These are phyloP conservation scores for Sebastes minor DNA, from an alignment of 2,797 vertebrate genomes.

Conservation along the genomic window DNA sequence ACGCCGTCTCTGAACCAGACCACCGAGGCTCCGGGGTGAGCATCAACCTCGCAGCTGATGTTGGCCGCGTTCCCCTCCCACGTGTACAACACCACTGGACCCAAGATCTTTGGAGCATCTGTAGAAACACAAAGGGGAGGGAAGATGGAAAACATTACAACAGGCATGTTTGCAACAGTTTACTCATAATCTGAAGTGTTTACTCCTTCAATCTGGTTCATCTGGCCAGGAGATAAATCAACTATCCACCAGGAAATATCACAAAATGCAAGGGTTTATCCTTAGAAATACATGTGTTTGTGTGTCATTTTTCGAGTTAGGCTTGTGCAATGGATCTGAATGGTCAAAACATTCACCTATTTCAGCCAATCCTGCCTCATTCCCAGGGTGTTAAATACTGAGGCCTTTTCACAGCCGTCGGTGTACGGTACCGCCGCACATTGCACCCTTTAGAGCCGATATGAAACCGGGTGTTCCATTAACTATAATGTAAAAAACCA, in stretches of 20 bases:
- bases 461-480: no score
- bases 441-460: no score
- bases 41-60: conserved; percentile 94
- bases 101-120: conserved; percentile 95
- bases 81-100: conserved; percentile 87
- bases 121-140: not conserved
- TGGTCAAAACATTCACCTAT: not conserved
- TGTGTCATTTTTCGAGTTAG: not conserved
- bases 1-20: conserved; percentile 93
- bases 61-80: conserved; percentile 97
- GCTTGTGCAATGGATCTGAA: not conserved
- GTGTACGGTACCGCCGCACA: no score
- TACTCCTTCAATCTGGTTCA: not conserved
- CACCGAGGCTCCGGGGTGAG: conserved; percentile 90
- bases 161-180: not conserved
- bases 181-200: not conserved
- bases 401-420: no score
- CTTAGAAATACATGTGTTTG: not conserved
- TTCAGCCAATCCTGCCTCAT: no score
- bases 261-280: not conserved
- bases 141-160: not conserved
- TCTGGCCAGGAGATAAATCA: not conserved
- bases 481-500: accelerated
- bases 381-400: no score
- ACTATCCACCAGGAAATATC: not conserved